Percentiles rank a stretch among this genome's conserved stretches.
phyloP scores from a whole-genome alignment of 2,888 invertebrate genomes.

The Bimastos eiseni region DNA sequence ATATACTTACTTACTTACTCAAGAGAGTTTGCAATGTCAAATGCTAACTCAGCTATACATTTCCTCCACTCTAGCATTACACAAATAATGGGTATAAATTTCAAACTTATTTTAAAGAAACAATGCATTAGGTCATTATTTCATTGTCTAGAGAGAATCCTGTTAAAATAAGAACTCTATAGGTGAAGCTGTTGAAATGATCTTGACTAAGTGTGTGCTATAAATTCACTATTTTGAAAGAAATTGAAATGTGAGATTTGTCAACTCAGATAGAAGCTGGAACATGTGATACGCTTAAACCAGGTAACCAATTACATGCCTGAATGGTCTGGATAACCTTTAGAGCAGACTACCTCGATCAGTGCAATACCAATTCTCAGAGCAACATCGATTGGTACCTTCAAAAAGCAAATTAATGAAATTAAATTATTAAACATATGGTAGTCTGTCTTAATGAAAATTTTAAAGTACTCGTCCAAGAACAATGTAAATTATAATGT shows the following conservation, averaged over 20 bases:
- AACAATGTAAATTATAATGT: neutral
- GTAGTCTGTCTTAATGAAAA: neutral
- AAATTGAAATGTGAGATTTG: neutral
- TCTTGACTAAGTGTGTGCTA: neutral
- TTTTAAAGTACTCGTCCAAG: too few species aligned
- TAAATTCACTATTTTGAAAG: neutral
- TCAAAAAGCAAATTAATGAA: neutral
- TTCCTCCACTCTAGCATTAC: neutral
- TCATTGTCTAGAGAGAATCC: too few species aligned
- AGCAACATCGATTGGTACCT: neutral
- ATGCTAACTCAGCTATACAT: too few species aligned
- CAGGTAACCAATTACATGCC: neutral
- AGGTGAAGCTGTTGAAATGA: neutral
- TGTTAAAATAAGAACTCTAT: neutral
- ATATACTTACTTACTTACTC: too few species aligned
- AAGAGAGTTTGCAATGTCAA: too few species aligned
- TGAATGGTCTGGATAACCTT: constrained; percentile 4
- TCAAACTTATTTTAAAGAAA: neutral
- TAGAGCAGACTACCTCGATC: neutral
- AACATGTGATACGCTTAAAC: neutral
- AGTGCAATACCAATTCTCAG: constrained; percentile 1
- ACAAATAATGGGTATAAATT: neutral
- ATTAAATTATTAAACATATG: neutral
- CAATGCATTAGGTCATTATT: too few species aligned
- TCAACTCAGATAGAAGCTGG: neutral